Conservation (phyloP, 2,888 invertebrate genomes). For the Leptothorax acervorum region DNA sequence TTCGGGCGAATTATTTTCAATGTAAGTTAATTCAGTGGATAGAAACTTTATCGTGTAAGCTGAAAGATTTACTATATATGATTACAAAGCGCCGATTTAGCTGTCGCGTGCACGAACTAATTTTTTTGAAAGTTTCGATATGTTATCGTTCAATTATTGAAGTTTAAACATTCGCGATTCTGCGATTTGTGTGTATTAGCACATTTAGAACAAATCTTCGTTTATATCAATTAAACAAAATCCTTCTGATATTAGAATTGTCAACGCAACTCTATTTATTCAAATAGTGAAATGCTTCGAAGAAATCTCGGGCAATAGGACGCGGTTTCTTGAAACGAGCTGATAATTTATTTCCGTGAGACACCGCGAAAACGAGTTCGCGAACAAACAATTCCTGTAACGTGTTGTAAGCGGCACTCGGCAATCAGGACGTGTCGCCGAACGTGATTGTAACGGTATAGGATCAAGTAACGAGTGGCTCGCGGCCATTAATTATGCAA, state of each 20-base stretch:
- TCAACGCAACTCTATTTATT: not conserved
- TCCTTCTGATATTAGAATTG: not conserved
- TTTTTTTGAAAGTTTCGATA: not conserved
- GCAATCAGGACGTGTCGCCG: conserved; percentile 34
- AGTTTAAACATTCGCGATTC: not conserved
- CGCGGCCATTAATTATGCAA: conserved; percentile 49
- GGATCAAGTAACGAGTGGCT: conserved; percentile 36
- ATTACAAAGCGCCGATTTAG: conserved; percentile 11
- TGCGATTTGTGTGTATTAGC: not conserved
- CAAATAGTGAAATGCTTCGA: not conserved
- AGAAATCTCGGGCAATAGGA: not conserved
- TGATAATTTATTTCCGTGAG: conserved; percentile 32
- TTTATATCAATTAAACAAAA: not conserved
- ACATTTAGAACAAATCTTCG: not conserved
- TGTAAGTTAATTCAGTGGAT: conserved; percentile 15
- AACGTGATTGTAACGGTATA: conserved; percentile 35
- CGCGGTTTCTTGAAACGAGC: not conserved
- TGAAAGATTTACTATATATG: conserved; percentile 9
- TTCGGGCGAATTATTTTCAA: conserved; percentile 40
- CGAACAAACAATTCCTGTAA: conserved; percentile 13
- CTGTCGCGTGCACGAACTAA: not conserved
- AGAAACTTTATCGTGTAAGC: conserved; percentile 13
- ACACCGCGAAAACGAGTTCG: not conserved
- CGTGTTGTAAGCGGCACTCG: conserved; percentile 28
- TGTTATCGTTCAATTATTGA: not conserved